Evolutionary conservation across 2,888 invertebrate genomes (phyloP).

Genomic region (Phragmatobia fuliginosa): DNA sequence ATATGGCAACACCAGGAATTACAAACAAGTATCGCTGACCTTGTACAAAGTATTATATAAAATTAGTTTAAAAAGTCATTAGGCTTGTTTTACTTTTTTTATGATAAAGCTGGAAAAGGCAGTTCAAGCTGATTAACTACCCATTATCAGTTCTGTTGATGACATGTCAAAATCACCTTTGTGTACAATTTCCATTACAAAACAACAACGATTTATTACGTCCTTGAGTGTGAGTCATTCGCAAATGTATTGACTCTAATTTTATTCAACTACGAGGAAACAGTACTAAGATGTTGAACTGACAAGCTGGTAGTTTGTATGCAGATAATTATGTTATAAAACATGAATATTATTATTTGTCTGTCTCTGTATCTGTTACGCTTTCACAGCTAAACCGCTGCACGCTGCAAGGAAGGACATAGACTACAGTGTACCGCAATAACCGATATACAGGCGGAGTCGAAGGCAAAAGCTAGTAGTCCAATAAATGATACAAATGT

Average conservation of each 20-base stretch:
- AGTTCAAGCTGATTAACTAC: conserved; percentile 3
- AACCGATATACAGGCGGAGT: too few species aligned
- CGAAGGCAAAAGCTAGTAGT: too few species aligned
- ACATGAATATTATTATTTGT: too few species aligned
- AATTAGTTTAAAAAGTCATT: neutral
- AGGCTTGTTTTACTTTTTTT: neutral
- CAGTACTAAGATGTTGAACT: neutral
- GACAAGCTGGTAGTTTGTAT: neutral
- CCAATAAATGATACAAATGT: neutral
- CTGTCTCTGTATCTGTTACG: too few species aligned
- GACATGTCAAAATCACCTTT: conserved; percentile 44
- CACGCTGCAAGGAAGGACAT: too few species aligned
- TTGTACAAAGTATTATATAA: neutral
- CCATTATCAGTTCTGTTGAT: conserved; percentile 22
- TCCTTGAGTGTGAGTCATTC: conserved; percentile 59
- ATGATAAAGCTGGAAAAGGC: neutral
- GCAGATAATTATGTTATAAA: neutral
- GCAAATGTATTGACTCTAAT: conserved; percentile 29
- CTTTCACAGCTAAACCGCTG: too few species aligned
- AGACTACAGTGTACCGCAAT: too few species aligned
- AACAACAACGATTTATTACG: conserved; percentile 49
- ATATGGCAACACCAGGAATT: neutral
- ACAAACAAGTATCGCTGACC: neutral
- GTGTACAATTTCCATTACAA: conserved; percentile 47
- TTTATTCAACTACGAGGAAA: conserved; percentile 17